Evolutionary conservation across 2,888 invertebrate species (phyloP), one percentile per base, ranked within the genome.

Genomic region (Mimas tiliae): DNA sequence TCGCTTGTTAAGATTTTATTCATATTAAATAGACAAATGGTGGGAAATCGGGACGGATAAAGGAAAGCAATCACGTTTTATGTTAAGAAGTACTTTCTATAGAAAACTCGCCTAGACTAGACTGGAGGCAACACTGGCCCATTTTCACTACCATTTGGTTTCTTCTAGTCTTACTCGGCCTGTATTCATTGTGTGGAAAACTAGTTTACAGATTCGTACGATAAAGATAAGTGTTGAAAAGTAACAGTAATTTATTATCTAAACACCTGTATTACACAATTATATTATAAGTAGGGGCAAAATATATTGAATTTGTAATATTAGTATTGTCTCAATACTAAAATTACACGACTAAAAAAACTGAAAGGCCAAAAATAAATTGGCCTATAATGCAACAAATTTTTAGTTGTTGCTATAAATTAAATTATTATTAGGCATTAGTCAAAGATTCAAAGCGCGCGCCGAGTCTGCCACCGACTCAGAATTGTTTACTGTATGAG

Each of bases 81-180:
- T 58, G 58, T 58, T 19, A 58, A 58, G 38, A 58, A 58, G 58
- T 58, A 65, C 73, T 73, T 76, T 72, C 72, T 72, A 68, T 70
- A 77, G 78, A 76, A 78, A 79, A 75, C 73, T 72, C 34, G 72
- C 52, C 65, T 21, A 33, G 65, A 63, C 76, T 63, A 47, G 47
- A 62, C 45, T 19, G 33, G 52, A 55, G 33, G 42, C 42, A 55
- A 16, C 51, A 47, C 52, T 69, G 73, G 52, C 70, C 73, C 67
- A 74, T 72, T 63, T 65, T 33, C 55, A 48, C 34, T 16, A 48
- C 34, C 48, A 48, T 65, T 65, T 65, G 19, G 48, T 58, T 42
- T 42, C 64, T 27, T 48, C 27, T 62, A 8, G 11, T 48, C 27
- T 33, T 63, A 63, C 48, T 48, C 6, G n/a, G 19, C 12, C 14